Percentiles rank a stretch among this genome's conserved stretches.
Evolutionary conservation across 1,140 invertebrate species (phyloP).

Genomic region (Drosophila seguyi): DNA sequence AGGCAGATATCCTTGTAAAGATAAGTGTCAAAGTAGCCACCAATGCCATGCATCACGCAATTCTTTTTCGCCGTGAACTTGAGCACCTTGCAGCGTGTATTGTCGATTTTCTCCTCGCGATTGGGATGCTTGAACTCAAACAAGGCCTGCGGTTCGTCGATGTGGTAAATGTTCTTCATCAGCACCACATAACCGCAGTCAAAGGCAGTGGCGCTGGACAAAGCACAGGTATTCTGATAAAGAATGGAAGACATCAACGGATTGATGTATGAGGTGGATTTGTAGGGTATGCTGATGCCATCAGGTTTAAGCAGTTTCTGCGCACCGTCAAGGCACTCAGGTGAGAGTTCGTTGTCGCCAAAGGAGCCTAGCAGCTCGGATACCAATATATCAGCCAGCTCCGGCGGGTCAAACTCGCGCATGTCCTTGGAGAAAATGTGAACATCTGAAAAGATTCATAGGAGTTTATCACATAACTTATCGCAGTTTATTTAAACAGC

Average conservation of each 20-base stretch:
- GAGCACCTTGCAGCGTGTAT: conserved; percentile 90
- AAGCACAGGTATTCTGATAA: conserved; percentile 85
- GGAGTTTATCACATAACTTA: background rate
- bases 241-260: conserved; percentile 89
- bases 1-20: conserved; percentile 94
- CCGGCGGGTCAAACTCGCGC: conserved; percentile 92
- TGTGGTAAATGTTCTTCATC: conserved; percentile 95
- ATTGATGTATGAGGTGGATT: conserved; percentile 96
- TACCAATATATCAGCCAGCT: conserved; percentile 97
- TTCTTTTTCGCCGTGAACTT: conserved; percentile 91
- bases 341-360: conserved; percentile 99
- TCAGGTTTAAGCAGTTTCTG: conserved; percentile 94
- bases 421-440: conserved; percentile 95
- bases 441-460: conserved; percentile 83
- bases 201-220: conserved; percentile 43
- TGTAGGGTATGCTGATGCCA: conserved; percentile 96
- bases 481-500: background rate
- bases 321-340: conserved; percentile 98
- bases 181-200: conserved; percentile 94
- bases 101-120: conserved; percentile 88
- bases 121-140: conserved; percentile 97
- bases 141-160: conserved; percentile 91
- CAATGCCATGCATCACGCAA: conserved; percentile 95
- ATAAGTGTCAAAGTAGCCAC: conserved; percentile 96
- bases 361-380: conserved; percentile 99